phyloP scores from a whole-genome alignment of 2,888 invertebrate species.

The Meloe dianella region DNA sequence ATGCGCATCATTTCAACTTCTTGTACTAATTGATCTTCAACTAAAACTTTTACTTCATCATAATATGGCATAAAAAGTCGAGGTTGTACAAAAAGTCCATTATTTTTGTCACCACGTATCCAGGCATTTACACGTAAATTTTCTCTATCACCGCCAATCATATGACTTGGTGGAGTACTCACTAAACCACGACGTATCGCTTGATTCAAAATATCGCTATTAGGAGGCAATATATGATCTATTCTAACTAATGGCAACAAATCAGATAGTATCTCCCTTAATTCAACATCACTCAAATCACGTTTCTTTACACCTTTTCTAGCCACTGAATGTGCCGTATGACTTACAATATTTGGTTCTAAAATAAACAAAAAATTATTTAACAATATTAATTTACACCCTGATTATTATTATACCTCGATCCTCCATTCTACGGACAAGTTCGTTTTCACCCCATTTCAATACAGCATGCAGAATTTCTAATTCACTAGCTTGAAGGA shows the following conservation, averaged over 20 bases:
- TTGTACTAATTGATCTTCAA: constrained; percentile 84
- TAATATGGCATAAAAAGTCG: constrained; percentile 93
- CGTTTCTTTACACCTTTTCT: constrained; percentile 83
- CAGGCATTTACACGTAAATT: constrained; percentile 76
- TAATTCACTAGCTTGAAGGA: constrained; percentile 84
- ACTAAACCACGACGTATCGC: constrained; percentile 75
- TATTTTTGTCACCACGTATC: constrained; percentile 77
- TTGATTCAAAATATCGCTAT: constrained; percentile 78
- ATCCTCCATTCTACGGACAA: constrained; percentile 82
- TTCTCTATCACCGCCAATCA: constrained; percentile 78
- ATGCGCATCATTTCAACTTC: constrained; percentile 64
- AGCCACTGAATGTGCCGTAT: constrained; percentile 90
- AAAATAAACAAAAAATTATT: constrained; percentile 39
- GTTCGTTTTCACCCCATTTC: constrained; percentile 88
- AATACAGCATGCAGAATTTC: constrained; percentile 86
- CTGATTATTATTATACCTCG: constrained; percentile 62
- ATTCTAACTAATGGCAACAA: constrained; percentile 83
- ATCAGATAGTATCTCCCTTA: constrained; percentile 83
- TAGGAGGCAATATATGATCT: constrained; percentile 88
- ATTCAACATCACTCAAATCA: constrained; percentile 83
- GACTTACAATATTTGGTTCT: constrained; percentile 90
- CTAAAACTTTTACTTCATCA: constrained; percentile 89
- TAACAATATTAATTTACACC: neutral
- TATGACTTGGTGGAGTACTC: constrained; percentile 82
- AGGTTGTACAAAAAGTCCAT: constrained; percentile 80